phyloP scores from a whole-genome alignment of 2,113 vertebrate genomes.

The Poeciliopsis retropinna region DNA sequence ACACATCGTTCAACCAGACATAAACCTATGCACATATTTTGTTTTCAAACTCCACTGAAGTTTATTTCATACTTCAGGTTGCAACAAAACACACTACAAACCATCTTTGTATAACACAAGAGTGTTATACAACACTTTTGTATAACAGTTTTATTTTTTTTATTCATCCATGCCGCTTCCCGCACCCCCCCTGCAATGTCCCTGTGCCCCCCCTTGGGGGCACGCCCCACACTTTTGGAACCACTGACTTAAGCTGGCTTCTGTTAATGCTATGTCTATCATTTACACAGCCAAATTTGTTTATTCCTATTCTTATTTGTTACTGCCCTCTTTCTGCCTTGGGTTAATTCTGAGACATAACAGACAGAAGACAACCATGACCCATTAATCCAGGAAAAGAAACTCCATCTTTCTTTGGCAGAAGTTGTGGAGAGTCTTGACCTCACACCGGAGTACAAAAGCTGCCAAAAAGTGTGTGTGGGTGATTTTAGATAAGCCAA shows the following conservation, averaged over 20 bases:
- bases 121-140: too few species aligned
- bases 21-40: too few species aligned
- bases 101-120: too few species aligned
- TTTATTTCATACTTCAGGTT: too few species aligned
- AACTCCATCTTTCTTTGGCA: conserved; percentile 18
- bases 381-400: not conserved
- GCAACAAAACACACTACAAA: too few species aligned
- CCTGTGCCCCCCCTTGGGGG: too few species aligned
- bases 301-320: not conserved
- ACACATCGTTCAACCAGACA: too few species aligned
- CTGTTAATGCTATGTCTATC: not conserved
- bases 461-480: conserved; percentile 32
- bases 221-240: not conserved
- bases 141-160: too few species aligned
- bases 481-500: conserved; percentile 30
- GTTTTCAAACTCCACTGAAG: too few species aligned
- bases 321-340: not conserved
- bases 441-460: conserved; percentile 30
- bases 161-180: too few species aligned
- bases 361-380: not conserved
- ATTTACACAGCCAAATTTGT: not conserved
- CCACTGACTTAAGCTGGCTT: too few species aligned
- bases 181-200: too few species aligned
- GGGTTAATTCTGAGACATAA: not conserved
- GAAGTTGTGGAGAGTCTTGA: conserved; percentile 31